Conservation (phyloP, 2,113 vertebrate genomes). For the Spilogale gracilis region DNA sequence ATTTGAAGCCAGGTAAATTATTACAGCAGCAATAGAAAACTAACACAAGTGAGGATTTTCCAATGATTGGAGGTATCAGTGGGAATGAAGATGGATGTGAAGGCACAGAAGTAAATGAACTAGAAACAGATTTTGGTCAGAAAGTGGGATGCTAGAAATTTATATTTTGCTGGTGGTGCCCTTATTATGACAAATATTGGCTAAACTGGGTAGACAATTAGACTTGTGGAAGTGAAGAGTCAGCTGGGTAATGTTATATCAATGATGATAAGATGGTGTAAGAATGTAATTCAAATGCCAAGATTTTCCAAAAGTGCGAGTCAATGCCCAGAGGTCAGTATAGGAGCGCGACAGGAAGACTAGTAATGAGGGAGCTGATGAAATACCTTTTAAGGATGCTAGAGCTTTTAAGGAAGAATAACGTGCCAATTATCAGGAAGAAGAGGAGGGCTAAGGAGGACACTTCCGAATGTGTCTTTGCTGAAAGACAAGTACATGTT, state of each 20-base stretch:
- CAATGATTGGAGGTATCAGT: background rate
- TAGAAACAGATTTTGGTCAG: background rate
- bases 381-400: background rate
- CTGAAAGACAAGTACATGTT: background rate
- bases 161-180: background rate
- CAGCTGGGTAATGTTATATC: background rate
- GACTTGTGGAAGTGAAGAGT: background rate
- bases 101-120: background rate
- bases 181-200: background rate
- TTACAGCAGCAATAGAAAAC: background rate
- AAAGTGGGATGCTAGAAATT: background rate
- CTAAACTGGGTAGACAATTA: background rate
- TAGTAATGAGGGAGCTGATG: background rate
- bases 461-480: background rate
- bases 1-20: background rate
- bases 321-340: background rate
- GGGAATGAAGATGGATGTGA: background rate
- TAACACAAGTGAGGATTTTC: background rate
- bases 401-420: background rate
- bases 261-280: background rate
- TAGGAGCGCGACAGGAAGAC: background rate
- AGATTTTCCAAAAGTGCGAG: background rate
- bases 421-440: background rate
- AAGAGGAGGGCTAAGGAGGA: background rate
- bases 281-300: background rate